These are phyloP conservation scores for Hycleus phaleratus DNA, from an alignment of 1,140 invertebrate genomes.

Conservation along the genomic window DNA sequence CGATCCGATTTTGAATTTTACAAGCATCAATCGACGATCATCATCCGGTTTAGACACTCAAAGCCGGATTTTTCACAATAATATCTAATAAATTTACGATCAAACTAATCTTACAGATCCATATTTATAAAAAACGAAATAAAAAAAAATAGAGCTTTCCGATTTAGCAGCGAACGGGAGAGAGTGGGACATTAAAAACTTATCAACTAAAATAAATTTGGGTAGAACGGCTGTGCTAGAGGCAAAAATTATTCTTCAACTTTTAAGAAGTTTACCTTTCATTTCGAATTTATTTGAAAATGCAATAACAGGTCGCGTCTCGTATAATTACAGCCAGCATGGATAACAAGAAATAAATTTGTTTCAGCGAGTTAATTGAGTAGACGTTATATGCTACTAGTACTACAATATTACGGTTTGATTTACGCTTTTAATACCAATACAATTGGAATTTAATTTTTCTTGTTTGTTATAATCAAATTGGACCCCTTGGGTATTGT, in stretches of 20 bases:
- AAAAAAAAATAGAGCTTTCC: no score
- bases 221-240: neutral
- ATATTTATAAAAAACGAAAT: no score
- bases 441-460: no score
- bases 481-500: no score
- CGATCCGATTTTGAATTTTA: no score
- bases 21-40: no score
- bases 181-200: no score
- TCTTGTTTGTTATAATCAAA: no score
- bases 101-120: constrained; percentile 9
- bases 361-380: constrained; percentile 10
- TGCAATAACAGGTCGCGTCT: constrained; percentile 7
- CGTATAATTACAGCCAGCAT: constrained; percentile 4
- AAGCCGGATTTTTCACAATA: neutral
- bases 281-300: constrained; percentile 15
- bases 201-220: constrained; percentile 2
- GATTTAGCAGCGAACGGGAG: no score
- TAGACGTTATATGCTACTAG: constrained; percentile 3
- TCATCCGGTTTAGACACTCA: no score
- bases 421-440: no score
- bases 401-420: no score
- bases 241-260: constrained; percentile 12
- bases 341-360: constrained; percentile 12
- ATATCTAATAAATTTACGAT: constrained; percentile 10
- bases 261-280: constrained; percentile 16